phyloP scores from a whole-genome alignment of 2,113 vertebrate species.

The Mus pahari region DNA sequence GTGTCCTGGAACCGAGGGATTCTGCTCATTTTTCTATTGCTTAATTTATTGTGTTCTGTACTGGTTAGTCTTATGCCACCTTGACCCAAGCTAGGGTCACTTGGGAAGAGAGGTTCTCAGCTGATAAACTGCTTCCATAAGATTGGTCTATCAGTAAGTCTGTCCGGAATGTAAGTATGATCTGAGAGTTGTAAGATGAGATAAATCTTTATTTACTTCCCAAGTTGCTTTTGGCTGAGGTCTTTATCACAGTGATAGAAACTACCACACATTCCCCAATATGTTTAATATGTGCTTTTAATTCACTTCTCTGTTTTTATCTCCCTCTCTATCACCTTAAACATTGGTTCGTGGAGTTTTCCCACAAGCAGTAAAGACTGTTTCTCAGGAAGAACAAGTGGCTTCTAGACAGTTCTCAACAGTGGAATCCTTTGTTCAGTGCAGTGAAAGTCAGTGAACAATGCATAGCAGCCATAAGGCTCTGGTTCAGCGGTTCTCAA shows the following conservation, averaged over 20 bases:
- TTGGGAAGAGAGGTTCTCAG: neutral
- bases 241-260: neutral
- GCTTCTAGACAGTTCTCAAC: neutral
- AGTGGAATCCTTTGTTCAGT: neutral
- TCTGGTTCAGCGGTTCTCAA: neutral
- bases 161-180: neutral
- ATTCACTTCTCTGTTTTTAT: neutral
- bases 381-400: neutral
- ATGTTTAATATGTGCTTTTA: neutral
- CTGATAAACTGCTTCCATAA: neutral
- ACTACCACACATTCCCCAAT: neutral
- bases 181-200: neutral
- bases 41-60: neutral
- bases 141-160: neutral
- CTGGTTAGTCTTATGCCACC: neutral
- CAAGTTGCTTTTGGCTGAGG: neutral
- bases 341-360: neutral
- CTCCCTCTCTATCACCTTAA: constrained; percentile 13
- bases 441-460: neutral
- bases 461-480: neutral
- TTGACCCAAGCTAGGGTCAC: neutral
- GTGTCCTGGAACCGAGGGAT: neutral
- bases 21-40: neutral
- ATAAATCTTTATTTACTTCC: neutral
- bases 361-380: neutral